A percentile compares a stretch with the other conserved stretches of the same genome.
Evolutionary conservation across 2,797 vertebrate genomes (phyloP).

Genomic region (Chromobotia macracanthus): DNA sequence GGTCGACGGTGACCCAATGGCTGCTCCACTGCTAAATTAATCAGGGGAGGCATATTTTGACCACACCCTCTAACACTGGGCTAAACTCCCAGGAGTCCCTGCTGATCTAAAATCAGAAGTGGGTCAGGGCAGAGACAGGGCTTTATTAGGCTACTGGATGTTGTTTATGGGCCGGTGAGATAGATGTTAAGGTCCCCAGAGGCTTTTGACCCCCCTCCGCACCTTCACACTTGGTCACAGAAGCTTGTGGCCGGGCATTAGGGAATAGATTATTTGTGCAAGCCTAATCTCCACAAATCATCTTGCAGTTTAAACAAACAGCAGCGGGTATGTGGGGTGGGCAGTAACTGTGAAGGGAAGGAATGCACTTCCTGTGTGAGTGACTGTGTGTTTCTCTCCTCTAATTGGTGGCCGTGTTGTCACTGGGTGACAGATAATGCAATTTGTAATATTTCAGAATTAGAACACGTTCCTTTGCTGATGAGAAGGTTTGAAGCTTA

Average conservation of each 20-base stretch:
- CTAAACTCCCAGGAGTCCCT: slow-evolving; percentile 45
- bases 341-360: slow-evolving; percentile 84
- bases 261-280: slow-evolving; percentile 68
- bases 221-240: slow-evolving; percentile 53
- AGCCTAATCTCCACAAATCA: slow-evolving; percentile 79
- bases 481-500: not conserved
- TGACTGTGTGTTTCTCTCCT: slow-evolving; percentile 66
- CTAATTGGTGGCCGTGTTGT: slow-evolving; percentile 71
- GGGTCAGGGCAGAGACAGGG: slow-evolving; percentile 60
- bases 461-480: slow-evolving; percentile 46
- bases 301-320: slow-evolving; percentile 82
- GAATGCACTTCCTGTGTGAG: slow-evolving; percentile 86
- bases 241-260: slow-evolving; percentile 52
- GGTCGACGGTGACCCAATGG: slow-evolving; percentile 33
- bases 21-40: slow-evolving; percentile 51
- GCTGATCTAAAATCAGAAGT: slow-evolving; percentile 61
- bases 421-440: slow-evolving; percentile 71
- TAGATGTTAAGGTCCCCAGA: slow-evolving; percentile 18
- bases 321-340: slow-evolving; percentile 65
- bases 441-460: slow-evolving; percentile 62
- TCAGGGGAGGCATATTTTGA: slow-evolving; percentile 49
- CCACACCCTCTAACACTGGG: slow-evolving; percentile 51
- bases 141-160: slow-evolving; percentile 28
- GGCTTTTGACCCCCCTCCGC: slow-evolving; percentile 54
- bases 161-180: slow-evolving; percentile 25